Base-by-base conservation (phyloP, 2,888 invertebrate species). In the Seira sanloemensis region DNA sequence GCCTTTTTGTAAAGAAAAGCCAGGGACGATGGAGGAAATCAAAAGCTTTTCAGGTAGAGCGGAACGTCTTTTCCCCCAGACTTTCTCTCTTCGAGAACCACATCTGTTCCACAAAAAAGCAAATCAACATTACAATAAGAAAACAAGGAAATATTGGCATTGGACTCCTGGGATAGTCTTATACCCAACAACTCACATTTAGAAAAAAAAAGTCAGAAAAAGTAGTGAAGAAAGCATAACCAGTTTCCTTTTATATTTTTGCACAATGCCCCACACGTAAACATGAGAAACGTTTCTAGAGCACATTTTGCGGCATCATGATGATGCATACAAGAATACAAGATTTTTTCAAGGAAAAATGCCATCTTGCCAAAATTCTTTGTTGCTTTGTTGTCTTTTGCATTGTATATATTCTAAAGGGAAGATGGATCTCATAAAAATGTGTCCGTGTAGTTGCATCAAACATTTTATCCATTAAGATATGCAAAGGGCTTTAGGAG, bases 81-180 rank as follows among this genome's bases (percentile, higher is more conserved):
- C 12, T 18, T 18, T 62, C 12, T 62, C 62, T 62, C 62, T 12
- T 66, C 25, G 23, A 26, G 18, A 16, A 27, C 68, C n/a, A 26
- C 27, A 12, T 18, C 24, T 68, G 7, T 69, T 23, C 19, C 7
- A 5, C 18, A 21, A 46, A 46, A 69, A 18, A 19, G 37, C 46
- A 46, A 74, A 62, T 74, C 74, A 62, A 26, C 74, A 74, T 74
- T 58, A 74, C 58, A 74, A 74, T 21, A 21, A 74, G 27, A 75
- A 24, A 79, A 79, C 50, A 50, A 72, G 78, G 72, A 79, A 73
- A 67, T 54, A 79, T 72, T 66, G 50, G 54, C 58, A 79, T 74
- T 79, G 74, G 74, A 62, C 80, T 69, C 80, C 9, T 9, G 80
- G 74, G 80, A 80, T 58, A 46, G 18, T 4, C 4, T 78, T 12